These are phyloP conservation scores for Eurypyga helias DNA, from an alignment of 2,113 vertebrate genomes.

Conservation along the genomic window DNA sequence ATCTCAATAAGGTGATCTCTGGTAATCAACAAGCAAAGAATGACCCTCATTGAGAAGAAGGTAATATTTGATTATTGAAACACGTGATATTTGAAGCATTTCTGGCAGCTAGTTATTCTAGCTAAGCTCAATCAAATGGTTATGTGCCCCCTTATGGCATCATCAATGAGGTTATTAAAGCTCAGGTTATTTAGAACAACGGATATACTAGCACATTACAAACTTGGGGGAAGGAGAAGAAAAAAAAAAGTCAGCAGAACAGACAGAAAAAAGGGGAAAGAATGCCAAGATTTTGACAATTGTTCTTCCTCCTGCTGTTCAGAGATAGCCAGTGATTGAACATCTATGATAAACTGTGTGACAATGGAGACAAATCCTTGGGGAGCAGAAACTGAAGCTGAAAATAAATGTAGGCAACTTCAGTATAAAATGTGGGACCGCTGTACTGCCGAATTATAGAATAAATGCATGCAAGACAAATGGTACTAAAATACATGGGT, in stretches of 20 bases:
- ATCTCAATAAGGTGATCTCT: background rate
- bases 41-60: background rate
- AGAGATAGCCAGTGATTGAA: background rate
- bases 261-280: background rate
- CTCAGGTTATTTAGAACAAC: constrained; percentile 14
- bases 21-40: constrained; percentile 21
- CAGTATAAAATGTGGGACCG: background rate
- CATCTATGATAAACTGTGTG: background rate
- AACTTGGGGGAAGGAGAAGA: background rate
- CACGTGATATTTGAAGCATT: background rate
- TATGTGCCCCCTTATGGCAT: constrained; percentile 44
- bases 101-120: background rate
- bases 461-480: background rate
- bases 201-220: background rate
- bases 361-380: constrained; percentile 13
- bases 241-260: background rate
- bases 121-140: constrained; percentile 23
- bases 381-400: background rate
- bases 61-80: too few species aligned
- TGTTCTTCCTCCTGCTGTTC: background rate
- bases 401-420: background rate
- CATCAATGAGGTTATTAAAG: constrained; percentile 40
- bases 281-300: background rate
- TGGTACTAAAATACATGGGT: background rate
- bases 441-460: background rate